Conservation (phyloP, 2,888 invertebrate species). For the Agrochola lychnidis region DNA sequence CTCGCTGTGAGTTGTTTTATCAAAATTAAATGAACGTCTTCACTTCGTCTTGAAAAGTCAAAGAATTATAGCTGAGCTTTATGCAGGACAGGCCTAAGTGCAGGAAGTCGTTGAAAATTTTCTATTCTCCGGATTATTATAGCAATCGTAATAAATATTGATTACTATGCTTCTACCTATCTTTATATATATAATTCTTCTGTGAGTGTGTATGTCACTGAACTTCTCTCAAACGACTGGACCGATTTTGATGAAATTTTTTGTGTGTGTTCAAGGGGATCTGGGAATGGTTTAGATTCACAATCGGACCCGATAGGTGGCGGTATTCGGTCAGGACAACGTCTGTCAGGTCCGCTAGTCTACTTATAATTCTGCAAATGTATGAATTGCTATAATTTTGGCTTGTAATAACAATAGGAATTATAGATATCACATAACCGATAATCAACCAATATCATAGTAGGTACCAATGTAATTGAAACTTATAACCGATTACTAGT, state of each 20-base stretch:
- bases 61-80: not conserved
- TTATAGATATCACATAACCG: conserved; percentile 1
- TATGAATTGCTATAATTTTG: not conserved
- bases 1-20: not conserved
- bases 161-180: not conserved
- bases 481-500: conserved; percentile 70
- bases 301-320: too few relatives aligned
- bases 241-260: too few relatives aligned
- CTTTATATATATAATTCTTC: too few relatives aligned
- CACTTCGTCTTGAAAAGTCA: not conserved
- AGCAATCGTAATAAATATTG: not conserved
- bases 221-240: too few relatives aligned
- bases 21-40: not conserved
- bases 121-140: not conserved
- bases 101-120: not conserved
- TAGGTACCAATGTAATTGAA: conserved; percentile 46
- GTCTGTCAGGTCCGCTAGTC: too few relatives aligned
- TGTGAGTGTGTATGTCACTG: too few relatives aligned
- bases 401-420: not conserved
- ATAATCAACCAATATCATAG: conserved; percentile 15
- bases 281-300: too few relatives aligned
- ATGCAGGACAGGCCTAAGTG: not conserved
- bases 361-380: not conserved
- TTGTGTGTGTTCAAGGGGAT: too few relatives aligned
- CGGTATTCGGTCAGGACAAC: too few relatives aligned